Conservation (phyloP, 2,113 vertebrate genomes). For the Poecilia latipinna region DNA sequence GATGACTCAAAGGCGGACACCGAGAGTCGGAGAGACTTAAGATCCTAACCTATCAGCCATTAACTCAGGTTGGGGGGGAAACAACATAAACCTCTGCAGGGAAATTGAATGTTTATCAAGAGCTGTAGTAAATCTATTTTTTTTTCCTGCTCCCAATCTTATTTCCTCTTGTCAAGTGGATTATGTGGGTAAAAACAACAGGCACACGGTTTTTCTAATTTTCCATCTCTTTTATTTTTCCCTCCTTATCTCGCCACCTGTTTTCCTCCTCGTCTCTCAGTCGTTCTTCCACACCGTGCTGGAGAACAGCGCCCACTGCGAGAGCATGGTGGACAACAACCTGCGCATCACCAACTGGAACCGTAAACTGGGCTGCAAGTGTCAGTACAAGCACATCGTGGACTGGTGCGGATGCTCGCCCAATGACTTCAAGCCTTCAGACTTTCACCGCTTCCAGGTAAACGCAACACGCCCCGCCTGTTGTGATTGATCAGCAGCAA, state of each 20-base stretch:
- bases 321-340: slow-evolving; percentile 95
- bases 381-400: slow-evolving; percentile 95
- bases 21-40: slow-evolving; percentile 25
- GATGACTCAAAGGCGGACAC: slow-evolving; percentile 13
- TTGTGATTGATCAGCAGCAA: background rate
- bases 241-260: background rate
- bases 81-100: slow-evolving; percentile 48
- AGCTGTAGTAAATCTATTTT: slow-evolving; percentile 31
- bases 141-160: slow-evolving; percentile 24
- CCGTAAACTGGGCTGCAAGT: slow-evolving; percentile 92
- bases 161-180: slow-evolving; percentile 49
- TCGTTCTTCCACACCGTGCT: slow-evolving; percentile 93
- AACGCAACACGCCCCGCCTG: background rate
- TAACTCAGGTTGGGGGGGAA: slow-evolving; percentile 25
- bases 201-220: slow-evolving; percentile 46
- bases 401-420: slow-evolving; percentile 96
- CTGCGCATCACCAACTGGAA: slow-evolving; percentile 96
- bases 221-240: slow-evolving; percentile 12
- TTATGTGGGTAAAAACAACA: slow-evolving; percentile 33
- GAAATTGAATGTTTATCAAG: slow-evolving; percentile 62
- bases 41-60: slow-evolving; percentile 21
- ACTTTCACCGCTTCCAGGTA: slow-evolving; percentile 98
- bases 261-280: slow-evolving; percentile 53
- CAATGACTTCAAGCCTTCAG: slow-evolving; percentile 91
- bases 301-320: slow-evolving; percentile 90